Base-by-base conservation (phyloP, 1,140 invertebrate species). In the Penaeus japonicus region DNA sequence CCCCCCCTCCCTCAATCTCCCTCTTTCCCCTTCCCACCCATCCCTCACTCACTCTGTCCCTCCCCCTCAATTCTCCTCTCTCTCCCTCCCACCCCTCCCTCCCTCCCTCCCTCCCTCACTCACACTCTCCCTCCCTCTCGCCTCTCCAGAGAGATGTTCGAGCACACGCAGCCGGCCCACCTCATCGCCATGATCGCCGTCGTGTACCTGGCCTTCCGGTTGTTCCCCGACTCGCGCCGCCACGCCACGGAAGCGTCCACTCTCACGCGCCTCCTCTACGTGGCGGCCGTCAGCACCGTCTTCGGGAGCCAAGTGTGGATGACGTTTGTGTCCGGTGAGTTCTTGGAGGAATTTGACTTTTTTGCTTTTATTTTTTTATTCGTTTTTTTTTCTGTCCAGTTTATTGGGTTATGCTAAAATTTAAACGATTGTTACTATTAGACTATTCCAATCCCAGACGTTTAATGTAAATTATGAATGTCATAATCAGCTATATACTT, bases 231-330 rank as follows among this genome's bases (percentile, higher is more conserved):
- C 80, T 92, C 86, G 24, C 92, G 91, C 87, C 92, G 85, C 88
- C 92, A 90, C 53, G 90, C 92, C 90, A 90, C 91, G 92, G 93
- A 91, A 93, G 92, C 93, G 92, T 84, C 91, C 92, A 90, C 90
- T 15, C 62, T 91, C 30, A 91, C 89, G 73, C 91, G 92, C 77
- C 91, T 97, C 53, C 92, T 96, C 17, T 97, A 97, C 92, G 92
- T 97, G 22, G 94, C 94, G 0, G 94, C 95, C 3, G 96, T 97
- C 89, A 94, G 95, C 57, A 94, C 95, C 73, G 96, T 97, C 91
- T 95, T 97, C 90, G 96, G 96, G 24, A 94, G 96, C 17, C 96
- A 97, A 93, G 95, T 97, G 87, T 97, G 96, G 96, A 97, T 97
- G 96, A 97, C 96, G 20, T 96, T 97, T 91, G 94, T 97, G 39